Evolutionary conservation across 1,140 invertebrate species (phyloP).

Genomic region (Euglossa dilemma): DNA sequence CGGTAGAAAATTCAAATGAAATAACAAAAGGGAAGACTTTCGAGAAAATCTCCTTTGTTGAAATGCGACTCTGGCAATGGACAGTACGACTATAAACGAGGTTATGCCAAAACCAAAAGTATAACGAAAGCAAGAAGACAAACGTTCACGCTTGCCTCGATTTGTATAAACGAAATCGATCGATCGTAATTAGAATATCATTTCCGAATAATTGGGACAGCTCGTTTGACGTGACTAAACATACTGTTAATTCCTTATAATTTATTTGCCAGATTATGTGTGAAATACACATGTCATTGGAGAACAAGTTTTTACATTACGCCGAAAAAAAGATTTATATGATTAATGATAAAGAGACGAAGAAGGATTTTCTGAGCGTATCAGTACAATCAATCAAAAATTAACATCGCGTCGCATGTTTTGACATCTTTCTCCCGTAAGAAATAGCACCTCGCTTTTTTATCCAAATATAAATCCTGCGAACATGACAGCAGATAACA

Average conservation of each 20-base stretch:
- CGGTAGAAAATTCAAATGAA: too few relatives aligned
- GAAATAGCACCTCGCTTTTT: too few relatives aligned
- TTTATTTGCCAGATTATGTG: neutral
- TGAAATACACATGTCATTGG: neutral
- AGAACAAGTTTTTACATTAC: neutral
- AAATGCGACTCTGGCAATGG: too few relatives aligned
- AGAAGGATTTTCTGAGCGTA: neutral
- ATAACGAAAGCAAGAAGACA: too few relatives aligned
- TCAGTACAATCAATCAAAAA: neutral
- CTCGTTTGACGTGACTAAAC: neutral
- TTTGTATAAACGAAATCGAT: constrained; percentile 5
- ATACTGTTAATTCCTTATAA: neutral
- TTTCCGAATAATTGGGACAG: constrained; percentile 28
- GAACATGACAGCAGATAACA: too few relatives aligned
- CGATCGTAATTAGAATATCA: constrained; percentile 50
- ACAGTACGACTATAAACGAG: too few relatives aligned
- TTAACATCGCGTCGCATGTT: neutral
- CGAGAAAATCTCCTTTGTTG: too few relatives aligned
- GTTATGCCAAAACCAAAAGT: too few relatives aligned
- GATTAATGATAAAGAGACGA: neutral
- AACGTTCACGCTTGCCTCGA: constrained; percentile 13
- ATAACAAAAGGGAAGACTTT: too few relatives aligned
- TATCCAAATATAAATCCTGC: too few relatives aligned
- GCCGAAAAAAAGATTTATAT: neutral
- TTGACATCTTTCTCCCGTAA: neutral